Percentiles rank a stretch among this genome's conserved stretches.
Conservation (phyloP, 2,888 invertebrate species). For the Osmoderma eremita region DNA sequence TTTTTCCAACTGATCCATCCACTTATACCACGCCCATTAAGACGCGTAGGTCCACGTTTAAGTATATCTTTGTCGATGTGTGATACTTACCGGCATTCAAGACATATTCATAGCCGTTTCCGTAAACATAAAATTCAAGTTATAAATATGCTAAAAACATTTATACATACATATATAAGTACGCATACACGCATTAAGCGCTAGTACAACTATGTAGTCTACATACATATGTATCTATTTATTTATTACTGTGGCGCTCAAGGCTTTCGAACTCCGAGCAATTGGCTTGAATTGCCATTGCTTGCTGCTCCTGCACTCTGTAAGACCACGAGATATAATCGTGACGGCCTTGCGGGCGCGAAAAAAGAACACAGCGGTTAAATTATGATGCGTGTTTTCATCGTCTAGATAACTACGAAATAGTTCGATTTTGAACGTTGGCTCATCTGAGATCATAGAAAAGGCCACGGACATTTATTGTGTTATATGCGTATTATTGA, state of each 20-base stretch:
- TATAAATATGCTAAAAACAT: slow-evolving; percentile 31
- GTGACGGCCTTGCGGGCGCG: slow-evolving; percentile 17
- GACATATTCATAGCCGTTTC: slow-evolving; percentile 23
- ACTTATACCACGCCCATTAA: too few relatives aligned
- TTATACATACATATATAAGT: slow-evolving; percentile 18
- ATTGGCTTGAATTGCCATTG: neutral
- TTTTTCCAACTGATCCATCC: too few relatives aligned
- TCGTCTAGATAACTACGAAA: slow-evolving; percentile 18
- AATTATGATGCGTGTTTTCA: neutral
- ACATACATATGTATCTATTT: slow-evolving; percentile 7
- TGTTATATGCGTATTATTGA: too few relatives aligned
- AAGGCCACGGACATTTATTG: slow-evolving; percentile 33
- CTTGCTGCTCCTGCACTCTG: neutral
- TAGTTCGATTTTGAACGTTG: slow-evolving; percentile 29
- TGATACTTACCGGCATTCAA: slow-evolving; percentile 10
- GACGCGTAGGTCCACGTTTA: too few relatives aligned
- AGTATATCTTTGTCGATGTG: slow-evolving; percentile 1
- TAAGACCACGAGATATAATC: slow-evolving; percentile 12
- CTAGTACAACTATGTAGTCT: neutral
- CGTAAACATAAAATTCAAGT: slow-evolving; percentile 19
- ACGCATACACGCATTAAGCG: slow-evolving; percentile 3
- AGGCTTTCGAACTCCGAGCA: slow-evolving; percentile 16
- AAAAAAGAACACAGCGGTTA: neutral
- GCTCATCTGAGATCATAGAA: slow-evolving; percentile 35
- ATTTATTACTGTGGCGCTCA: slow-evolving; percentile 18